Evolutionary conservation across 2,888 invertebrate species (phyloP).

Genomic region (Eudasyphora cyanicolor): DNA sequence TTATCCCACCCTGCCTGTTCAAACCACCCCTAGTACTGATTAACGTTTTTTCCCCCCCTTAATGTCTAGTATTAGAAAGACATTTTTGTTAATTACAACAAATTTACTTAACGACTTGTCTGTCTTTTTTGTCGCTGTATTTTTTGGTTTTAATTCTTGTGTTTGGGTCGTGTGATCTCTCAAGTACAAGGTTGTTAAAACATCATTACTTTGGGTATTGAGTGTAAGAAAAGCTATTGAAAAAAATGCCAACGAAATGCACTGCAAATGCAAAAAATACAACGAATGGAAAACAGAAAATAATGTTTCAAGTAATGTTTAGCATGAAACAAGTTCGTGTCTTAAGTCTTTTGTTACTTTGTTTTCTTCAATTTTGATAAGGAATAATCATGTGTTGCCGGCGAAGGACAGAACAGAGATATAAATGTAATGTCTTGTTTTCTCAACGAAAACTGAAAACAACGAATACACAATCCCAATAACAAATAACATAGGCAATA

Average conservation of each 20-base stretch:
- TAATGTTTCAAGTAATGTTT: slow-evolving; percentile 52
- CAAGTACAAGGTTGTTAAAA: slow-evolving; percentile 65
- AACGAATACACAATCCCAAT: neutral
- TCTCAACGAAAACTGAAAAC: neutral
- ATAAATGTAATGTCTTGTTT: slow-evolving; percentile 63
- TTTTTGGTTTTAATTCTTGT: slow-evolving; percentile 46
- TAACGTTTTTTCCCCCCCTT: slow-evolving; percentile 52
- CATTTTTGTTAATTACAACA: slow-evolving; percentile 63
- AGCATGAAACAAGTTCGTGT: slow-evolving; percentile 74
- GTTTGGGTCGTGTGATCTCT: slow-evolving; percentile 63
- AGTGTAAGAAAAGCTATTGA: neutral
- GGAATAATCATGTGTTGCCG: slow-evolving; percentile 63
- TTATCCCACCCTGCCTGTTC: neutral
- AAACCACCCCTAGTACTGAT: slow-evolving; percentile 43
- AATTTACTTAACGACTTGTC: slow-evolving; percentile 50
- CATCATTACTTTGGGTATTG: slow-evolving; percentile 63
- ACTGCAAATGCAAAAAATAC: neutral
- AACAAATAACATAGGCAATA: neutral
- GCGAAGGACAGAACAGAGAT: slow-evolving; percentile 57
- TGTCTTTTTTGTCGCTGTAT: neutral
- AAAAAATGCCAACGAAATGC: slow-evolving; percentile 4
- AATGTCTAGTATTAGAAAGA: slow-evolving; percentile 62
- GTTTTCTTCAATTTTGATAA: slow-evolving; percentile 52
- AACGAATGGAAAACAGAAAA: slow-evolving; percentile 6
- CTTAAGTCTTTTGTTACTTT: slow-evolving; percentile 76